Percentiles rank a stretch among this genome's conserved stretches.
Conservation (phyloP, 37 sponge, comb jelly and placozoan species). For the Chondrosia reniformis region DNA sequence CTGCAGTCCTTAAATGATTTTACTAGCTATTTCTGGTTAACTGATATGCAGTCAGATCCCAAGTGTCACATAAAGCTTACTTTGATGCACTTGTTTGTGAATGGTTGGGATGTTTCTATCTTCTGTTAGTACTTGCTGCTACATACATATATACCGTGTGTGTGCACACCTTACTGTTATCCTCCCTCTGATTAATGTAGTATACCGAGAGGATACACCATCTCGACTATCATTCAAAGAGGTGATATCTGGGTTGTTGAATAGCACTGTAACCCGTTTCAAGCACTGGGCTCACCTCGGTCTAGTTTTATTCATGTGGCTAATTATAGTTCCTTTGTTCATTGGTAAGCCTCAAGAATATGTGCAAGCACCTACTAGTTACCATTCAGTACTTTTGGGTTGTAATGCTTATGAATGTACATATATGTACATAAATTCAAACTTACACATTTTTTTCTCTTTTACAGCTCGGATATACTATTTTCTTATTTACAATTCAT, state of each 20-base stretch:
- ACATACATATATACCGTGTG: no score
- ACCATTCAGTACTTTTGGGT: neutral
- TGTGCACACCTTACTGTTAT: neutral
- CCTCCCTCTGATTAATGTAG: constrained; percentile 19
- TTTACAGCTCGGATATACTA: constrained; percentile 62
- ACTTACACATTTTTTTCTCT: neutral
- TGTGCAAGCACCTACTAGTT: neutral
- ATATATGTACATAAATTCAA: no score
- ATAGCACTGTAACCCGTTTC: constrained; percentile 20
- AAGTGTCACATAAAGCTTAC: no score
- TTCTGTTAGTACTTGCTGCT: neutral
- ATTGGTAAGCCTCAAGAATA: constrained; percentile 49
- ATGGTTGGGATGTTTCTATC: no score
- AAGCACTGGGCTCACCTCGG: constrained; percentile 77
- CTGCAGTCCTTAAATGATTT: no score
- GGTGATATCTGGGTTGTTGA: constrained; percentile 46
- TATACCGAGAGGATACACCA: constrained; percentile 86
- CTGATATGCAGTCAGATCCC: no score
- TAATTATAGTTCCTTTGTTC: constrained; percentile 77
- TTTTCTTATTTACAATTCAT: constrained; percentile 56
- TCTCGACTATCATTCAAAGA: constrained; percentile 51
- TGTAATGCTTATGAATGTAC: no score
- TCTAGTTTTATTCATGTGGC: constrained; percentile 87
- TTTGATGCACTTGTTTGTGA: no score
- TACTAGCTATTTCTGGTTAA: no score